Evolutionary conservation across 2,113 vertebrate species (phyloP).

Genomic region (Platysteira castanea): DNA sequence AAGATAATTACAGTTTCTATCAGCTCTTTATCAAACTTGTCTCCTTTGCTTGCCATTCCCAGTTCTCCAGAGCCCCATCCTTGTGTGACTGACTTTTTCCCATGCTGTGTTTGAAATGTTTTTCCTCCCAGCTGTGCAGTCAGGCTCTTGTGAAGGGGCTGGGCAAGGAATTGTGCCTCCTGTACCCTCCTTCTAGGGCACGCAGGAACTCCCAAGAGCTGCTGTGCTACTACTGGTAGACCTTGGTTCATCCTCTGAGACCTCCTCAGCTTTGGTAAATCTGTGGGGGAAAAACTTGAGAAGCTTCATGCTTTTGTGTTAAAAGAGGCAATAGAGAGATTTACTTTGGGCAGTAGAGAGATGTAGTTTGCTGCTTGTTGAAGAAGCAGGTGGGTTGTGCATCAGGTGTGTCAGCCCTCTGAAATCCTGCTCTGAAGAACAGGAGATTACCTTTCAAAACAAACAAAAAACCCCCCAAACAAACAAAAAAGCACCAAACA

Average conservation of each 20-base stretch:
- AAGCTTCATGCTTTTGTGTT: not conserved
- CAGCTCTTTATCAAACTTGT: not conserved
- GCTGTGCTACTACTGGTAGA: not conserved
- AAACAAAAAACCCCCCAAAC: accelerated
- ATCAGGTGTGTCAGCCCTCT: not conserved
- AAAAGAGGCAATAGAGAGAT: not conserved
- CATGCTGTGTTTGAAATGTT: not conserved
- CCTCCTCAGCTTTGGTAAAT: not conserved
- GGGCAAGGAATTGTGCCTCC: not conserved
- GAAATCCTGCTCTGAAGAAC: not conserved
- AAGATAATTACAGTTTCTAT: not conserved
- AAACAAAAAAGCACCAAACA: not conserved
- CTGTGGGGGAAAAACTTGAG: not conserved
- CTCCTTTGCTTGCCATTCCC: not conserved
- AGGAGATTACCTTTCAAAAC: not conserved
- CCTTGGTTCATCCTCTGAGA: not conserved
- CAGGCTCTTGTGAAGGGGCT: not conserved
- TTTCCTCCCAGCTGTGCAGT: not conserved
- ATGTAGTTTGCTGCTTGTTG: not conserved
- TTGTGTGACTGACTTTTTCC: not conserved
- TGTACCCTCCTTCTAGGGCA: not conserved
- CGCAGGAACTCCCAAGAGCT: not conserved
- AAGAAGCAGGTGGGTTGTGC: not conserved
- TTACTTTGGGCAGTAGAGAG: not conserved
- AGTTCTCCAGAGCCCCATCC: not conserved